Conservation (phyloP, 1,140 invertebrate genomes). For the Solenopsis fugax region DNA sequence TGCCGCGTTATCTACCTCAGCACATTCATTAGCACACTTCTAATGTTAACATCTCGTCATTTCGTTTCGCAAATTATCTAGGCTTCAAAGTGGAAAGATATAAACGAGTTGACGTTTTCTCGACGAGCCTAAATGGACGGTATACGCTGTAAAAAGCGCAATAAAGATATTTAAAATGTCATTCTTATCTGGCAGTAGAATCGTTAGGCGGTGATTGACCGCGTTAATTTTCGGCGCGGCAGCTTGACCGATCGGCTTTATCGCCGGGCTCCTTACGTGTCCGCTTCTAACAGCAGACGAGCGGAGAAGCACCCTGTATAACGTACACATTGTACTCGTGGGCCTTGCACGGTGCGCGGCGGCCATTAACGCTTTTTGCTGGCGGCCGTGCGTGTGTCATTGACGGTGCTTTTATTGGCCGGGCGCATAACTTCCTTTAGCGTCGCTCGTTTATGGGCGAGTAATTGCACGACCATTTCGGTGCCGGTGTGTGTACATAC, state of each 20-base stretch:
- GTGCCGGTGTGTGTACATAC: constrained; percentile 27
- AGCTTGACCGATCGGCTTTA: constrained; percentile 50
- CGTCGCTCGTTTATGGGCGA: constrained; percentile 79
- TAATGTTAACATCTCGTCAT: not conserved
- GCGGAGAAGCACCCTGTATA: constrained; percentile 56
- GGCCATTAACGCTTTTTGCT: constrained; percentile 75
- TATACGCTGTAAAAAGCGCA: constrained; percentile 25
- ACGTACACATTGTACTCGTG: constrained; percentile 63
- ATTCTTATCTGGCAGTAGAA: constrained; percentile 38
- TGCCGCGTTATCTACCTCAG: not conserved
- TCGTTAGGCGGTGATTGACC: constrained; percentile 55
- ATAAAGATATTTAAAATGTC: constrained; percentile 54
- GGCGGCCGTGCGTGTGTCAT: constrained; percentile 74
- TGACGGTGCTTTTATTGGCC: constrained; percentile 76
- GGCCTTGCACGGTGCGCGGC: constrained; percentile 39
- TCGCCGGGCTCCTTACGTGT: not conserved
- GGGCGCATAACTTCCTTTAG: constrained; percentile 75
- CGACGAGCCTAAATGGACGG: constrained; percentile 13
- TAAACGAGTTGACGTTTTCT: constrained; percentile 15
- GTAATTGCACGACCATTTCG: constrained; percentile 80
- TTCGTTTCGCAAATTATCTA: constrained; percentile 28
- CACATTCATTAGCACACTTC: constrained; percentile 27
- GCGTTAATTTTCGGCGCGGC: constrained; percentile 58
- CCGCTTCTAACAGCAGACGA: constrained; percentile 20
- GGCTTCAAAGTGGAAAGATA: constrained; percentile 8